Percentiles rank a stretch among this genome's conserved stretches.
These are phyloP conservation scores for Diuraphis noxia DNA, from an alignment of 1,140 invertebrate genomes.

Conservation along the genomic window DNA sequence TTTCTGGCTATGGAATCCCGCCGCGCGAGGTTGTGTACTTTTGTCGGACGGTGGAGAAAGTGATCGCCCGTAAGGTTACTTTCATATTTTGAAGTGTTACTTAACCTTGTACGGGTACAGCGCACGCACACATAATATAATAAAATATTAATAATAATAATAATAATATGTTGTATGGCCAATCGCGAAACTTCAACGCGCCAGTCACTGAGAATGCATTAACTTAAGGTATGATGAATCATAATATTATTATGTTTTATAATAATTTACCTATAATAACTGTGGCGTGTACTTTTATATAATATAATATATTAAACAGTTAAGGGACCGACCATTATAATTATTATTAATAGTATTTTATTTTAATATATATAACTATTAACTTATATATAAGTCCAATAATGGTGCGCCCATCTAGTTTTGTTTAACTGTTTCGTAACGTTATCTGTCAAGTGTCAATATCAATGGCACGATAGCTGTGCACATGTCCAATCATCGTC, in stretches of 20 bases:
- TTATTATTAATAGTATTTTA: background rate
- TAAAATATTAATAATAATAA: background rate
- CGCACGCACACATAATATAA: background rate
- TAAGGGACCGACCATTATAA: background rate
- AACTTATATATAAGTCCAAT: too few relatives aligned
- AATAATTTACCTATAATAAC: background rate
- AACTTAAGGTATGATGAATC: background rate
- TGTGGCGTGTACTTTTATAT: background rate
- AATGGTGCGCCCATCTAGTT: background rate
- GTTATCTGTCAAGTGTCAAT: background rate
- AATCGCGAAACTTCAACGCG: background rate
- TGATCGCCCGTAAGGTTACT: background rate
- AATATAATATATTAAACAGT: background rate
- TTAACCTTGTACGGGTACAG: background rate
- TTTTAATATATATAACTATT: too few relatives aligned
- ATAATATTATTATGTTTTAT: background rate
- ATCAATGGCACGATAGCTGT: background rate
- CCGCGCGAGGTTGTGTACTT: background rate
- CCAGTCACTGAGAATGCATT: background rate
- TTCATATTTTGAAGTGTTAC: slow-evolving; percentile 4
- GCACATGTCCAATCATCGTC: background rate
- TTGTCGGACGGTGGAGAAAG: background rate
- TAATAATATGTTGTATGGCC: background rate
- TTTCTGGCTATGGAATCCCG: background rate
- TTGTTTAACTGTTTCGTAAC: background rate